Base-by-base conservation (phyloP, 2,888 invertebrate species). In the Ligdia adustata region DNA sequence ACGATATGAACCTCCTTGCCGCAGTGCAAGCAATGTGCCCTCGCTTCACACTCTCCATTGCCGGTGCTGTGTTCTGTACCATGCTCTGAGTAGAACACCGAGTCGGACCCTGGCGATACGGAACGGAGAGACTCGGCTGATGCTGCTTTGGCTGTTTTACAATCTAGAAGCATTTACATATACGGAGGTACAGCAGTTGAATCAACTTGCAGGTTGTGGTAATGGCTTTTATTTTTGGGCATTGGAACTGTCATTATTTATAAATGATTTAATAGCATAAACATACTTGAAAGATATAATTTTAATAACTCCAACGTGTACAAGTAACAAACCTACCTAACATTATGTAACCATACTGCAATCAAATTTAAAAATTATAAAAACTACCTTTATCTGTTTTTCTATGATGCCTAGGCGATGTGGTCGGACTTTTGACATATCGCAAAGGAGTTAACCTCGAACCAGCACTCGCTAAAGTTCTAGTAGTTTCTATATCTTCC, bases 71-170 rank as follows among this genome's bases (percentile, higher is more conserved):
- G 22, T 22, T 22, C 22, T 7, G 22, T 22, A 1, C 48, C 48
- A 18, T 92, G 93, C 77, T 96, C 96, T 70, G 96, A 96, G 84
- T 96, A 96, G 83, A 97, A 97, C 14, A 97, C 97, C 45, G 96
- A 96, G 79, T 97, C 97, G 57, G 96, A 97, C 13, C 97, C 97
- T 2, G 97, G 97, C 67, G 96, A 96, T 26, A 95, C 96, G n/a
- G 96, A 96, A 33, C 97, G 92, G 40, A 97, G 84, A 0, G 96
- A 96, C 82, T 97, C 97, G 31, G 96, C 95, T 62, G 96, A 96
- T 49, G 96, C 91, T 5, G 96, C 96, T 83, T 96, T 96, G 39
- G 95, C 84, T 60, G 80, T 87, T 71, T 89, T 90, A 51, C 77
- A 79, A 63, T 89, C 89, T 87, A 64, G 54, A 72, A 72, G n/a